These are phyloP conservation scores for Drosophila nigritarsus DNA, from an alignment of 2,888 invertebrate genomes.

Conservation along the genomic window DNA sequence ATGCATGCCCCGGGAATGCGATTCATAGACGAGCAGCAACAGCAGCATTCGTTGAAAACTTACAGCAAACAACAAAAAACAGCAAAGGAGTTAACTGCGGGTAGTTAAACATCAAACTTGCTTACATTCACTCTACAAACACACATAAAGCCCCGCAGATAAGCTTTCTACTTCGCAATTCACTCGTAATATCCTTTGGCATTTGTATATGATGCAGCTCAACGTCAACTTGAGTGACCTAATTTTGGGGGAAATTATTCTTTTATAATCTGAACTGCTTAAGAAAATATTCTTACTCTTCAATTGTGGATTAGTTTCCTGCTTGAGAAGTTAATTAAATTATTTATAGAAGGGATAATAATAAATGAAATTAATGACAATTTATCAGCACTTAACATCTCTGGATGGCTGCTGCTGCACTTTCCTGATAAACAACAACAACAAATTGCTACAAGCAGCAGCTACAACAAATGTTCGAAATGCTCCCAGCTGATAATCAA, in stretches of 20 bases:
- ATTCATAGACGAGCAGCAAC: constrained; percentile 5
- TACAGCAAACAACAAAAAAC: constrained; percentile 26
- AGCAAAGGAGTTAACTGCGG: constrained; percentile 42
- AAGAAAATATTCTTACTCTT: background rate
- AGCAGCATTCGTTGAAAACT: constrained; percentile 8
- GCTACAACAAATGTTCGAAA: constrained; percentile 46
- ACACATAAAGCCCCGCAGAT: constrained; percentile 22
- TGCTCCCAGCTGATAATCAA: constrained; percentile 64
- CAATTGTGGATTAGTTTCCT: background rate
- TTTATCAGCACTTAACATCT: constrained; percentile 19
- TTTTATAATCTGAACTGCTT: constrained; percentile 1
- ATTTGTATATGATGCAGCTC: constrained; percentile 5
- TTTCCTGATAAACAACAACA: constrained; percentile 58
- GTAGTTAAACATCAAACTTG: constrained; percentile 50
- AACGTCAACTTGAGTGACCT: constrained; percentile 5
- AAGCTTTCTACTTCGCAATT: constrained; percentile 5
- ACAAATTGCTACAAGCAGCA: constrained; percentile 57
- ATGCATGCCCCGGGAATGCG: constrained; percentile 29
- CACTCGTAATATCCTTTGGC: constrained; percentile 5
- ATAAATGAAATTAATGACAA: constrained; percentile 8
- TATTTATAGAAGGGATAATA: background rate
- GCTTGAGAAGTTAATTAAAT: background rate
- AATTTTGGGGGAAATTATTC: background rate
- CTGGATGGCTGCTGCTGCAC: constrained; percentile 33
- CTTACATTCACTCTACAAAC: constrained; percentile 5